Evolutionary conservation across 2,797 vertebrate genomes (phyloP).

Genomic region (Amphiprion clarkii): DNA sequence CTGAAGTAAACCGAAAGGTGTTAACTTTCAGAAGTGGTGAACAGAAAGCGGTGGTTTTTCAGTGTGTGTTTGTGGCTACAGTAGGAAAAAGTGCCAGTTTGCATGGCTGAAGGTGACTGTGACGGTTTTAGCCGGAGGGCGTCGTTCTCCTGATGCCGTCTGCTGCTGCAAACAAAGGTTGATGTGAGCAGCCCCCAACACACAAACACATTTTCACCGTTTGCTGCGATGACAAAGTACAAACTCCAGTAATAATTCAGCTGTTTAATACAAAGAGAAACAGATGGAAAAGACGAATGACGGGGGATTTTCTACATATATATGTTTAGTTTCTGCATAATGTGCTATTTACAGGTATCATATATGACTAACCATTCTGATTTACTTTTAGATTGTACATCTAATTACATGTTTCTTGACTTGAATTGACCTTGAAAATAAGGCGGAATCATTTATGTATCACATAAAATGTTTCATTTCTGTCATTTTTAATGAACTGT

Average conservation of each 20-base stretch:
- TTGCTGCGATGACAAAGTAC: background rate
- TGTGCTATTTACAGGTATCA: too few relatives aligned
- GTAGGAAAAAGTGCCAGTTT: constrained; percentile 46
- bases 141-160: constrained; percentile 64
- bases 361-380: too few relatives aligned
- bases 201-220: background rate
- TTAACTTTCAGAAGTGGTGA: constrained; percentile 12
- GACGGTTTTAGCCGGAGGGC: constrained; percentile 66
- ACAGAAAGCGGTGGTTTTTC: background rate
- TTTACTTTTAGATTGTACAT: background rate
- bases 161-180: constrained; percentile 58
- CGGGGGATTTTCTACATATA: background rate
- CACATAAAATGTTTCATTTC: too few relatives aligned
- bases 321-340: too few relatives aligned
- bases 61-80: constrained; percentile 14
- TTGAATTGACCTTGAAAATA: background rate
- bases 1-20: background rate
- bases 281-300: background rate
- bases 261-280: background rate
- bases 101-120: constrained; percentile 75
- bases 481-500: too few relatives aligned
- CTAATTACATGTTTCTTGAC: background rate
- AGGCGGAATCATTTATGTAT: too few relatives aligned
- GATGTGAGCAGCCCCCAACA: constrained; percentile 52
- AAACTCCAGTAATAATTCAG: background rate